Base-by-base conservation (phyloP, 2,888 invertebrate genomes). In the Oconnorella tubifera region DNA sequence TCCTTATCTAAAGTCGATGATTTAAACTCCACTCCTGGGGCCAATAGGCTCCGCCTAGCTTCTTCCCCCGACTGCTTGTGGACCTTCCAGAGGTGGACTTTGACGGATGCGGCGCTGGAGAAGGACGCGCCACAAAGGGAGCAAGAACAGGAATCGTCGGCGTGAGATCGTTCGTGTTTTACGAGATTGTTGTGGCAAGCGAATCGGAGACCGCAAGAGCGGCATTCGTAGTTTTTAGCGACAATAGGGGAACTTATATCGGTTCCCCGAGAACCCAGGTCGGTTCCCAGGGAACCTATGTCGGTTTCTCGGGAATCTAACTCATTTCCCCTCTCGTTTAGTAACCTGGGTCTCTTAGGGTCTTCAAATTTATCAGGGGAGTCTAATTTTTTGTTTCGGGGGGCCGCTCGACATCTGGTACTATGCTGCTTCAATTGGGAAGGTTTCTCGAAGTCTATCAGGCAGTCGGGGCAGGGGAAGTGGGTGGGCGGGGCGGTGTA, bases 71-170 rank as follows among this genome's bases (percentile, higher is more conserved):
- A 40, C 25, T 33, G 28, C 27, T 58, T 25, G 59, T 63, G 63
- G 4, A 40, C 63, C 33, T 63, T 58, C 63, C 63, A 63, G n/a
- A 63, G 29, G 49, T 63, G 63, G 28, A 63, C 57, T 27, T 63
- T 63, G 23, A 63, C 29, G 19, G 63, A 59, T 27, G 63, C 63
- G 29, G 56, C 50, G 25, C 50, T 50, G 31, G 32, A 27, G 25
- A 63, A 63, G 48, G 40, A 29, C n/a, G 56, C 58, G 10, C 40
- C 40, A 32, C 63, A 63, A 32, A 63, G 48, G n/a, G 40, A 33
- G 33, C 63, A 63, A 31, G 58, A 29, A 25, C 40, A 58, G 25
- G 63, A 56, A 4, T 63, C 58, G 29, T 33, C 40, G 27, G 33
- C 51, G 31, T 63, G 63, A n/a, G 56, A 40, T 59, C 63, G 57